Conservation (phyloP, 1,140 invertebrate species). For the Nomia melanderi region DNA sequence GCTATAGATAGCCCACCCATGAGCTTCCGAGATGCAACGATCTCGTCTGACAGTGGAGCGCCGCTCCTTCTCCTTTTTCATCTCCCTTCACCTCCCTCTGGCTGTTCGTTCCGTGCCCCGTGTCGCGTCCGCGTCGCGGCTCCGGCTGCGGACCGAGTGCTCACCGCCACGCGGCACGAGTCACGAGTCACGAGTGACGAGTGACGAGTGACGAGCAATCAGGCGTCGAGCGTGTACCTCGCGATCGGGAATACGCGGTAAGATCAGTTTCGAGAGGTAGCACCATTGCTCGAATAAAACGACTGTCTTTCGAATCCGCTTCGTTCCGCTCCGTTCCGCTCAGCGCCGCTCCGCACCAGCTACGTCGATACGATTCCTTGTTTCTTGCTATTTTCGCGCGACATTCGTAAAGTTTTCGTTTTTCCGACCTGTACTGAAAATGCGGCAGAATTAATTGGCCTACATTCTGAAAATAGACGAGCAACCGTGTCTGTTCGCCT, state of each 20-base stretch:
- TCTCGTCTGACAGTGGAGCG: conserved; percentile 38
- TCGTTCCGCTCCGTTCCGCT: no score
- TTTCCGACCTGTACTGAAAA: conserved; percentile 60
- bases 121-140: no score
- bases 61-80: conserved; percentile 6
- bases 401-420: conserved; percentile 65
- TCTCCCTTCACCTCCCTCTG: neutral
- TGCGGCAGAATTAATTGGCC: conserved; percentile 67
- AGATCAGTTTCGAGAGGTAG: no score
- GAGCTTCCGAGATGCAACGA: conserved; percentile 73
- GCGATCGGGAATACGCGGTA: neutral
- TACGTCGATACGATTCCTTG: conserved; percentile 45
- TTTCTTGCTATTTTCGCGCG: conserved; percentile 60
- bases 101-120: neutral
- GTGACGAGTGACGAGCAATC: conserved; percentile 26
- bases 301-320: no score
- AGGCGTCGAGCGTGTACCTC: neutral
- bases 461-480: conserved; percentile 68
- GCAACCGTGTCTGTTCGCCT: conserved; percentile 3
- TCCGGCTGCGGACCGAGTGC: no score
- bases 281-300: no score
- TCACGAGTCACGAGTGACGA: conserved; percentile 28
- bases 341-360: neutral
- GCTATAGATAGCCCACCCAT: conserved; percentile 81
- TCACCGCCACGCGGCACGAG: conserved; percentile 9